Evolutionary conservation across 1,140 invertebrate species (phyloP).

Genomic region (Dysdera silvatica): DNA sequence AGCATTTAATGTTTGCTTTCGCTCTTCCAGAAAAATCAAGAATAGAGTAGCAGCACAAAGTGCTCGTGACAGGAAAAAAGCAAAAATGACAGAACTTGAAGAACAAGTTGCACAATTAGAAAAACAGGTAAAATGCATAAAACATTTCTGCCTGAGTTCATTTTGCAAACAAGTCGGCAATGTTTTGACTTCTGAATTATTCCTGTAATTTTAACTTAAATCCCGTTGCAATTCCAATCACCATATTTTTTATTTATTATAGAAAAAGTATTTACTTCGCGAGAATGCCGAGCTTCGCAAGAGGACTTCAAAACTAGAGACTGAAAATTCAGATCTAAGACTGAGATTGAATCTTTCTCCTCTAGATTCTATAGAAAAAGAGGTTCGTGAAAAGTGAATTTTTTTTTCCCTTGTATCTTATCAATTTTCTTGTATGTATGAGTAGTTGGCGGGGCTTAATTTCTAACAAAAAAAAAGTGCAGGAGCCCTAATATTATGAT

Average conservation of each 20-base stretch:
- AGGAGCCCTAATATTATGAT: too few species aligned
- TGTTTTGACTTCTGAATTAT: too few species aligned
- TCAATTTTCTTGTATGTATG: too few species aligned
- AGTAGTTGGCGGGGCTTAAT: too few species aligned
- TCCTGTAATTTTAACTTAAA: neutral
- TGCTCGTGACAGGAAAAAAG: constrained; percentile 92
- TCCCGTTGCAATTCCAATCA: neutral
- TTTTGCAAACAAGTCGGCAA: neutral
- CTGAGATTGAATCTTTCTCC: neutral
- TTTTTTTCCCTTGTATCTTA: too few species aligned
- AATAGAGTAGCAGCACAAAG: constrained; percentile 96
- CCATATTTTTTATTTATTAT: neutral
- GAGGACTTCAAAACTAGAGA: constrained; percentile 9
- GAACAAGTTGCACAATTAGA: constrained; percentile 6
- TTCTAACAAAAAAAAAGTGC: too few species aligned
- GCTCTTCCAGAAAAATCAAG: constrained; percentile 95
- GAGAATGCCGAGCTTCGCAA: neutral
- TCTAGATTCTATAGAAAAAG: too few species aligned
- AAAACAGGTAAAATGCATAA: constrained; percentile 11
- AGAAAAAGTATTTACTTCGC: constrained; percentile 2
- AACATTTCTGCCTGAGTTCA: neutral
- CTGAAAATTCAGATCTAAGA: constrained; percentile 26
- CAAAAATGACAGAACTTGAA: constrained; percentile 80
- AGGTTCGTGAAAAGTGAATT: too few species aligned
- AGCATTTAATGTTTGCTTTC: too few species aligned